Conservation (phyloP, 2,113 vertebrate species). For the Podarcis cretensis region DNA sequence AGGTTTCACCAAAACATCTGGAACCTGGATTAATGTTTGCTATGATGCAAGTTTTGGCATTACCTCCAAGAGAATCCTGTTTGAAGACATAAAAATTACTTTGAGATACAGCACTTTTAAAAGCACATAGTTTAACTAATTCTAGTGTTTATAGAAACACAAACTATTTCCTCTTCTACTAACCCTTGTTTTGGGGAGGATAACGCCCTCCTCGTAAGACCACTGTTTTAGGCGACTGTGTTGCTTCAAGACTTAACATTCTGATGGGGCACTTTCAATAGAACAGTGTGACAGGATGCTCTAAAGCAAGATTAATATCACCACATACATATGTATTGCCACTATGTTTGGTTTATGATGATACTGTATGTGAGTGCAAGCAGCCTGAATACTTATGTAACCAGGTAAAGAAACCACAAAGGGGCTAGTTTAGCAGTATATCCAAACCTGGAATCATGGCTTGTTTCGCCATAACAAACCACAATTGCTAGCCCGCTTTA, state of each 20-base stretch:
- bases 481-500: no score
- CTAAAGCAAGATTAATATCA: background rate
- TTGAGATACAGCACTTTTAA: background rate
- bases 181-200: background rate
- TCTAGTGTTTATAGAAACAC: no score
- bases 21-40: slow-evolving; percentile 97
- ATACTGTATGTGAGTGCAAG: no score
- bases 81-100: slow-evolving; percentile 18
- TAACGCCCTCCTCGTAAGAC: background rate
- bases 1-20: slow-evolving; percentile 93
- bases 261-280: background rate
- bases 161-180: background rate
- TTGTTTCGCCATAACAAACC: no score
- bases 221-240: no score
- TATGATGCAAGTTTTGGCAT: slow-evolving; percentile 94
- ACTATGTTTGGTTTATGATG: no score
- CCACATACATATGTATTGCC: background rate
- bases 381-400: no score
- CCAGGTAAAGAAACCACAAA: no score
- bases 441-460: no score
- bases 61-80: slow-evolving; percentile 97
- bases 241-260: background rate
- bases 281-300: background rate
- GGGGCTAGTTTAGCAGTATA: no score
- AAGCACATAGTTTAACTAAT: no score